phyloP scores from a whole-genome alignment of 2,113 vertebrate genomes.

The Podiceps cristatus region DNA sequence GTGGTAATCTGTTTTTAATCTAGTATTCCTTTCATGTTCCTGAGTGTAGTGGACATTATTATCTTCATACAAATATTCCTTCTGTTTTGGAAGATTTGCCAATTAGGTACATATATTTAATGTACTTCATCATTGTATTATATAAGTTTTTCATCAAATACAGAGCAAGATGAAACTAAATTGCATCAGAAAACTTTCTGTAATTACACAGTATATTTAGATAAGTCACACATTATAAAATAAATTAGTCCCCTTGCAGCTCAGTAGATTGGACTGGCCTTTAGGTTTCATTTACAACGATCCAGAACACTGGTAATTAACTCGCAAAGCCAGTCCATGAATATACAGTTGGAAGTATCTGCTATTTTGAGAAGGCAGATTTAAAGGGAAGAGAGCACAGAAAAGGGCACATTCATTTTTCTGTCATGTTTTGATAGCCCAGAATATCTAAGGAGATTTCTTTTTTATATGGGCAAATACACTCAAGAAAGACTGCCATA shows the following conservation, averaged over 20 bases:
- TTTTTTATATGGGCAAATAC: not conserved
- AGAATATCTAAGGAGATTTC: not conserved
- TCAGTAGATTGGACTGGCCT: not conserved
- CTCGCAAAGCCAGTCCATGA: not conserved
- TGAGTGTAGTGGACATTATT: not conserved
- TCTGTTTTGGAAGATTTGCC: not conserved
- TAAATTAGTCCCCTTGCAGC: not conserved
- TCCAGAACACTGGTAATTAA: not conserved
- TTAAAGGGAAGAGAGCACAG: not conserved
- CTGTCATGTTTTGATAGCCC: not conserved
- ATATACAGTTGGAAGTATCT: not conserved
- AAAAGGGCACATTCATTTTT: constrained; percentile 11
- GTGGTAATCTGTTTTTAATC: not conserved
- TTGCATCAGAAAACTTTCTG: not conserved
- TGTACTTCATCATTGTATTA: not conserved
- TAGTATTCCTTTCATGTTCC: not conserved
- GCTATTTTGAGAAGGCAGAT: not conserved
- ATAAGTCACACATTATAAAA: not conserved
- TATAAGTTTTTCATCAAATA: not conserved
- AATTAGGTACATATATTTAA: not conserved
- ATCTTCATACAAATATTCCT: not conserved
- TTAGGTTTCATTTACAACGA: not conserved
- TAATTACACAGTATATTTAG: not conserved
- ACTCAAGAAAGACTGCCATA: not conserved
- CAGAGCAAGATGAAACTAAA: not conserved